Evolutionary conservation across 53 echinoderm and acorn worm genomes (phyloP).

Genomic region (Stichopus horrens): DNA sequence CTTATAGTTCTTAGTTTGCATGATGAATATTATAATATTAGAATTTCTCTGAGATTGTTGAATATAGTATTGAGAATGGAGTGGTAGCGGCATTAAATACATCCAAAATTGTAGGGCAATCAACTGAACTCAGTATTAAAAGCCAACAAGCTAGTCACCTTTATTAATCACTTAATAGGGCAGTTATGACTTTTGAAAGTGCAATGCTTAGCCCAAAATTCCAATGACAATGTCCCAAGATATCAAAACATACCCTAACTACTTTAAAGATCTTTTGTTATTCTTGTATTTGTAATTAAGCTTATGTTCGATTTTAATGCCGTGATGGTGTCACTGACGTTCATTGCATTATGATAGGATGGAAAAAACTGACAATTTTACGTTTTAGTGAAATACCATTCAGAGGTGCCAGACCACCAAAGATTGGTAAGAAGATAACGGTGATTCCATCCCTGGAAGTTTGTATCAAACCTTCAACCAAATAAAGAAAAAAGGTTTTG

Average conservation of each 20-base stretch:
- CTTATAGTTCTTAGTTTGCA: neutral
- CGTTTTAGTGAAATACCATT: slow-evolving; percentile 6
- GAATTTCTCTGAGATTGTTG: neutral
- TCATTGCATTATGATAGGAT: neutral
- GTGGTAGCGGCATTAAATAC: neutral
- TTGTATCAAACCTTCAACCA: no score
- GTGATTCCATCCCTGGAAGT: no score
- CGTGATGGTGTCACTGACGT: no score
- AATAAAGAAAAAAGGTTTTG: no score
- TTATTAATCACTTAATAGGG: neutral
- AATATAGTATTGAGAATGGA: neutral
- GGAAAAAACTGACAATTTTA: neutral
- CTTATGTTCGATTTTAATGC: no score
- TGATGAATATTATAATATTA: neutral
- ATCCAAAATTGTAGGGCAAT: neutral
- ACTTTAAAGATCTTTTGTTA: no score
- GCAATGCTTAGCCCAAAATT: neutral
- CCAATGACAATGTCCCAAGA: neutral
- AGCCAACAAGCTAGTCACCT: neutral
- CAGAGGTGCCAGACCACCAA: neutral
- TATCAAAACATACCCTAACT: neutral
- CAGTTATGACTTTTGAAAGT: neutral
- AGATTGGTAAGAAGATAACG: no score
- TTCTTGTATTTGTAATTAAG: no score
- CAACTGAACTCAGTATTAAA: neutral